Evolutionary conservation across 2,888 invertebrate species (phyloP), one percentile per base, ranked within the genome.

Genomic region (Clivina fossor): DNA sequence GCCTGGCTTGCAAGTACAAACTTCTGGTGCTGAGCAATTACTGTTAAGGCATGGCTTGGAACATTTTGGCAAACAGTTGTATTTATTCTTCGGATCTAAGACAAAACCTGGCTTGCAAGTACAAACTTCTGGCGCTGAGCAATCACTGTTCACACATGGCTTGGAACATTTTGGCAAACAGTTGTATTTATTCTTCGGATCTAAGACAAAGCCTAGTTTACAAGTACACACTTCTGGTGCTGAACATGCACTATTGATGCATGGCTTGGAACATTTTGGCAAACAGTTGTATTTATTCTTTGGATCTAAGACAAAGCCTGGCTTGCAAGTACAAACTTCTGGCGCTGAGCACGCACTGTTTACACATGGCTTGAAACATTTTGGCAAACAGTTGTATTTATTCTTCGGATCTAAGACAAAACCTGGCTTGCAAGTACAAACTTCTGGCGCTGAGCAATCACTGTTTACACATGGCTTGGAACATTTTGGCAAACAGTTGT

Each of bases 81-180:
- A 60, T 22, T 51, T 53, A 30, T 62, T 61, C 3, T 55, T 30
- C 0, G 41, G 4, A 47, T 60, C 63, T n/a, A 58, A 13, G 4
- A 28, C 37, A 33, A 44, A 78, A 1, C 86, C 86, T 0, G 75
- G 71, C 57, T 80, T 79, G 63, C 86, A 86, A 35, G 82, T 73
- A 65, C 86, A 86, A 60, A 80, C 76, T 67, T 84, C 80, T 0
- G 86, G 86, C 0, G 78, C 77, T 0, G 82, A 78, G 58, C 86
- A 86, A 13, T 76, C 74, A 0, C 85, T 86, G 62, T 86, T 85
- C 5, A 74, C 73, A 59, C 86, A 86, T 1, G 84, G 84, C 9
- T 78, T 77, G 0, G 77, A 72, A 60, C 86, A 86, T 49, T 78
- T 68, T 3, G 75, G 68, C 13, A 68, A 58, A 56, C 77, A 76